Evolutionary conservation across 2,797 vertebrate genomes (phyloP).

Genomic region (Semotilus atromaculatus): DNA sequence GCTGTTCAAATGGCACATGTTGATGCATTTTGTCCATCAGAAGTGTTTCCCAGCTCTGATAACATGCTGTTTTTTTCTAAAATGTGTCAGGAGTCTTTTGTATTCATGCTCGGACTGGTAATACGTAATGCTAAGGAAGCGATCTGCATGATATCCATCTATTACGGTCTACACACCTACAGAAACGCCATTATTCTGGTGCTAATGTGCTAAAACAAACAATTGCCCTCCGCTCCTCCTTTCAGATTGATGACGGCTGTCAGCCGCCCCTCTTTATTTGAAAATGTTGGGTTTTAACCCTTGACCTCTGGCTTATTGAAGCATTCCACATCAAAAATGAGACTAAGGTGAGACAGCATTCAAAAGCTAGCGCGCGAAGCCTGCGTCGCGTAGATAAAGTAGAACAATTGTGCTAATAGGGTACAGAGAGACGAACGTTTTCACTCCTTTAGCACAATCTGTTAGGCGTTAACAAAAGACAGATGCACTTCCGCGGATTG

Average conservation of each 20-base stretch:
- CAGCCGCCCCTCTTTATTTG: conserved; percentile 60
- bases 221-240: conserved; percentile 40
- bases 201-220: conserved; percentile 31
- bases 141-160: conserved; percentile 30
- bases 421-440: conserved; percentile 77
- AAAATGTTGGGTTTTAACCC: conserved; percentile 71
- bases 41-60: conserved; percentile 18
- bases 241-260: conserved; percentile 45
- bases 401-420: conserved; percentile 86
- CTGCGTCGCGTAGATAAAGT: conserved; percentile 84
- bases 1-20: conserved; percentile 13
- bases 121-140: conserved; percentile 48
- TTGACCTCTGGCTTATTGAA: conserved; percentile 62
- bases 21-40: neutral
- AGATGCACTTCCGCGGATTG: conserved; percentile 73
- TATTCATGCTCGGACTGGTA: neutral
- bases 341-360: conserved; percentile 54
- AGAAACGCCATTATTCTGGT: conserved; percentile 33
- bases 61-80: conserved; percentile 8
- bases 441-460: conserved; percentile 70
- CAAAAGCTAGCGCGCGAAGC: conserved; percentile 66
- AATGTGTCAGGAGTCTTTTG: neutral
- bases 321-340: conserved; percentile 1
- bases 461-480: conserved; percentile 74
- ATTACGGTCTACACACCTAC: conserved; percentile 12